Evolutionary conservation across 2,797 vertebrate genomes (phyloP).

Genomic region (Acrossocheilus wenchowensis): DNA sequence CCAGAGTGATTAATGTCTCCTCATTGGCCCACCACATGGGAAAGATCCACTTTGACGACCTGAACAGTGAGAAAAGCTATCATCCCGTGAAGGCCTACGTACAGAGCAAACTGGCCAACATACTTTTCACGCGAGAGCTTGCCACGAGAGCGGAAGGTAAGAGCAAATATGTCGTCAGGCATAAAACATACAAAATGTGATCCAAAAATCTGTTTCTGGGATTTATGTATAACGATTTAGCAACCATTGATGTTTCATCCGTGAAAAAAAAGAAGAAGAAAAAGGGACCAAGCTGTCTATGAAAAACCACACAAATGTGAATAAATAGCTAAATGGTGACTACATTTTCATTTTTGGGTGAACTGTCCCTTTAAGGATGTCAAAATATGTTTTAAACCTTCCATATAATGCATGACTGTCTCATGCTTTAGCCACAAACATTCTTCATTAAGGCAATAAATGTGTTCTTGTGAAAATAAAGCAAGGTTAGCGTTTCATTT

Average conservation of each 20-base stretch:
- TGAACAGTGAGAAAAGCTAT: conserved; percentile 71
- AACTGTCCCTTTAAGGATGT: neutral
- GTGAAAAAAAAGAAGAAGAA: neutral
- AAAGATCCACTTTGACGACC: conserved; percentile 79
- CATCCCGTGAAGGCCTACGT: conserved; percentile 72
- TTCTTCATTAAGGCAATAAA: conserved; percentile 29
- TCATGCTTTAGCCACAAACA: conserved; percentile 65
- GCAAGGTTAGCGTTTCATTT: neutral
- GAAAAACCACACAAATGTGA: neutral
- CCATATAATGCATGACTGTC: conserved; percentile 62
- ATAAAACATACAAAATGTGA: neutral
- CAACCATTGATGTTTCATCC: neutral
- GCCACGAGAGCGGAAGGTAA: conserved; percentile 73
- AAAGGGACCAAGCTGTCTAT: neutral
- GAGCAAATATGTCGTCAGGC: conserved; percentile 37
- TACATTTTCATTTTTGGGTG: neutral
- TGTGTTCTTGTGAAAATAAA: neutral
- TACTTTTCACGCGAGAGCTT: conserved; percentile 79
- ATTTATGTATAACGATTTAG: neutral
- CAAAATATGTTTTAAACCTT: neutral
- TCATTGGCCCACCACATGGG: conserved; percentile 72
- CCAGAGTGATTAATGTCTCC: conserved; percentile 78
- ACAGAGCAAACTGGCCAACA: conserved; percentile 80
- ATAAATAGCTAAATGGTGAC: neutral
- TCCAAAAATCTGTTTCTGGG: neutral